These are phyloP conservation scores for Phaedon cochleariae DNA, from an alignment of 2,888 invertebrate genomes.

Conservation along the genomic window DNA sequence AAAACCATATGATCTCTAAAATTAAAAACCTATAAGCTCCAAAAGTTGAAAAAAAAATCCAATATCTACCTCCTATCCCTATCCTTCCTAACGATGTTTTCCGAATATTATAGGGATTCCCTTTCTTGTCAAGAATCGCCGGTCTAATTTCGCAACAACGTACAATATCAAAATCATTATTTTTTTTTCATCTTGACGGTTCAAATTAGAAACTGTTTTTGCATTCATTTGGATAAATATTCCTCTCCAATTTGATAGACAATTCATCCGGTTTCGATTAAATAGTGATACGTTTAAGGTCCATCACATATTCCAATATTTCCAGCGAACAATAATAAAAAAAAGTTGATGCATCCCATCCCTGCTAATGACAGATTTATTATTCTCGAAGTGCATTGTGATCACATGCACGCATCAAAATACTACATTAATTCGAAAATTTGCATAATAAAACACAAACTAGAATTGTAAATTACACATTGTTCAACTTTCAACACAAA, in stretches of 20 bases:
- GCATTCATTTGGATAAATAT: no score
- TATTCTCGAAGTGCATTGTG: slow-evolving; percentile 18
- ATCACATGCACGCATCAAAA: slow-evolving; percentile 16
- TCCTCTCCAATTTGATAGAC: slow-evolving; percentile 3
- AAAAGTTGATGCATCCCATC: slow-evolving; percentile 13
- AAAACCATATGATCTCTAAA: no score
- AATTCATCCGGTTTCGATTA: not conserved
- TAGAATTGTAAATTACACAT: slow-evolving; percentile 57
- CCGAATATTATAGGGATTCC: no score
- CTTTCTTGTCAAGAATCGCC: no score
- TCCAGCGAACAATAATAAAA: slow-evolving; percentile 4
- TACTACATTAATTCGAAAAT: slow-evolving; percentile 38
- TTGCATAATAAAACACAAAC: slow-evolving; percentile 55
- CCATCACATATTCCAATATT: slow-evolving; percentile 8
- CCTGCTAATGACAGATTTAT: slow-evolving; percentile 21
- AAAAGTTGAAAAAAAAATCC: no score
- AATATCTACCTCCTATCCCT: no score
- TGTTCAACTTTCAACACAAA: slow-evolving; percentile 47
- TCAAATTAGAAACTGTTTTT: no score
- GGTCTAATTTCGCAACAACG: no score
- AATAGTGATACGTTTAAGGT: slow-evolving; percentile 4
- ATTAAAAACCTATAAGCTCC: no score
- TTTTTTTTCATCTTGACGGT: no score
- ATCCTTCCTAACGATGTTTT: no score
- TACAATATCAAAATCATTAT: no score